These are phyloP conservation scores for Sceloporus tristichus DNA, from an alignment of 2,113 vertebrate genomes.

Conservation along the genomic window DNA sequence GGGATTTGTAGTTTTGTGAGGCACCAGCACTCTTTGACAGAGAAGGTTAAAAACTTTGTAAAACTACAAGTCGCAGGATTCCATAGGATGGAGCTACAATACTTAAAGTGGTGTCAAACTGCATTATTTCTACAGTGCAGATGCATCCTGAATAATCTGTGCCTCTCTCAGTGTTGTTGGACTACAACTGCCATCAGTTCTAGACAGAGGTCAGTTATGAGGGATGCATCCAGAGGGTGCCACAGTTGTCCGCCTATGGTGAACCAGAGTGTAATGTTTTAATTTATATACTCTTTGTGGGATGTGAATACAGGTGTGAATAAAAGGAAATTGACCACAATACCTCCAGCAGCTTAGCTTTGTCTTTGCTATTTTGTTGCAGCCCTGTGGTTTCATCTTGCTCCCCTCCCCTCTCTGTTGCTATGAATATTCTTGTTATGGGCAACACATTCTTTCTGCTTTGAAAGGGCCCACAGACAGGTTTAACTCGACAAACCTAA, in stretches of 20 bases:
- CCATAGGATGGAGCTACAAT: too few species aligned
- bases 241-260: too few species aligned
- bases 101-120: too few species aligned
- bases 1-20: too few species aligned
- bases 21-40: too few species aligned
- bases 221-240: too few species aligned
- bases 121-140: too few species aligned
- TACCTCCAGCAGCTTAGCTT: background rate
- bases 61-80: too few species aligned
- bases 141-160: too few species aligned
- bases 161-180: too few species aligned
- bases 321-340: background rate
- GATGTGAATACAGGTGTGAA: background rate
- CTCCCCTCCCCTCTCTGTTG: background rate
- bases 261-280: background rate
- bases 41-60: too few species aligned
- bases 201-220: background rate
- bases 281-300: background rate
- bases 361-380: background rate
- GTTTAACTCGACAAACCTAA: background rate
- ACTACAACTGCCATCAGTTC: too few species aligned
- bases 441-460: background rate
- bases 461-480: background rate
- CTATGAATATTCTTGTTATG: background rate
- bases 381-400: background rate